phyloP scores from a whole-genome alignment of 2,888 invertebrate species.

The Trissonchulus sp. region DNA sequence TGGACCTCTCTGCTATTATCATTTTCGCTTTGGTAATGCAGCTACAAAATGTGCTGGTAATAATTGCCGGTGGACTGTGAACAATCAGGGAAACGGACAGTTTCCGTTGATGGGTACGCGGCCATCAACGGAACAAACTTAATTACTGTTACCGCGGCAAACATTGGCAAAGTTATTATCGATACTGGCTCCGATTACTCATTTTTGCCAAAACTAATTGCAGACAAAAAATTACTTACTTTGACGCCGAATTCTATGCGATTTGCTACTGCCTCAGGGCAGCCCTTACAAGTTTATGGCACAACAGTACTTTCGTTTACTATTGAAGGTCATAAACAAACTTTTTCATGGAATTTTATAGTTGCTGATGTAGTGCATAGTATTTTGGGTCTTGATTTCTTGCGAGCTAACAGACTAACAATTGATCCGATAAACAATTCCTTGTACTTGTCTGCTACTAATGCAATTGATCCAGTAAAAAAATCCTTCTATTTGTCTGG shows the following conservation, averaged over 20 bases:
- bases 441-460: not conserved
- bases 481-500: not conserved
- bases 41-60: not conserved
- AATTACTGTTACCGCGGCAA: slow-evolving; percentile 6
- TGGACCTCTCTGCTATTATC: slow-evolving; percentile 8
- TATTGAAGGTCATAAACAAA: not conserved
- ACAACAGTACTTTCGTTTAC: not conserved
- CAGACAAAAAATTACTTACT: too few species aligned
- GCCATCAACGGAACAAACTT: slow-evolving; percentile 6
- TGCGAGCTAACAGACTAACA: not conserved
- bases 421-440: not conserved
- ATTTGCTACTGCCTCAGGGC: too few species aligned
- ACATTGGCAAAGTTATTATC: not conserved
- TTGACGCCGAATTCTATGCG: too few species aligned
- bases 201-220: not conserved
- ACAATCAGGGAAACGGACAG: not conserved
- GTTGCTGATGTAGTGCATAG: too few species aligned
- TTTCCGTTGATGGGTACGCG: slow-evolving; percentile 10
- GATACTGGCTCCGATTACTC: not conserved
- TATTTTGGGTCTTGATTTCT: too few species aligned
- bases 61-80: not conserved
- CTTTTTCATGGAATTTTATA: slow-evolving; percentile 3
- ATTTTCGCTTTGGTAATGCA: not conserved
- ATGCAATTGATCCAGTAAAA: too few species aligned
- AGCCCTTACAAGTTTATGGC: not conserved